phyloP scores from a whole-genome alignment of 2,113 vertebrate species.

The Anguilla japonica region DNA sequence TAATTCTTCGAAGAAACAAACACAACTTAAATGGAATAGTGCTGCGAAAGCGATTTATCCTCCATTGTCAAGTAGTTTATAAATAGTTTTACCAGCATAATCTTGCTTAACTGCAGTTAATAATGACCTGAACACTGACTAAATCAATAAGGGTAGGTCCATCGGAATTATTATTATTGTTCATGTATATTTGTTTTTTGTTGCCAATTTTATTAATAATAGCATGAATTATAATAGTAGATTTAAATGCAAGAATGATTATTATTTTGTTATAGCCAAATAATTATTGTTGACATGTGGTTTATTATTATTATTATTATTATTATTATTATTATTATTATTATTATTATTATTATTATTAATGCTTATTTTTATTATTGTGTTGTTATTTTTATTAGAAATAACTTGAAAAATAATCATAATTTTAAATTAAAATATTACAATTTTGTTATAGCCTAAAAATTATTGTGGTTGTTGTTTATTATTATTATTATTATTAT shows the following conservation, averaged over 20 bases:
- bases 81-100: neutral
- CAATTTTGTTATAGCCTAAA: no score
- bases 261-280: no score
- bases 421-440: no score
- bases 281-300: no score
- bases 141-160: neutral
- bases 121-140: neutral
- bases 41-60: neutral
- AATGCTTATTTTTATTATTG: neutral
- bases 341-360: no score
- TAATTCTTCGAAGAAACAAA: conserved; percentile 2
- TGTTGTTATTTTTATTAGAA: no score
- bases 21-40: neutral
- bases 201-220: no score
- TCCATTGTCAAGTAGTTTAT: neutral
- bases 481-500: neutral
- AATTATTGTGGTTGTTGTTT: no score
- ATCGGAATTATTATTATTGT: neutral
- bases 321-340: neutral
- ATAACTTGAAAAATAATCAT: no score
- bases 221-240: no score
- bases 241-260: no score
- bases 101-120: neutral
- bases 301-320: neutral
- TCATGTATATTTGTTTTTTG: no score